Evolutionary conservation across 2,888 invertebrate species (phyloP).

Genomic region (Torymus tubicola): DNA sequence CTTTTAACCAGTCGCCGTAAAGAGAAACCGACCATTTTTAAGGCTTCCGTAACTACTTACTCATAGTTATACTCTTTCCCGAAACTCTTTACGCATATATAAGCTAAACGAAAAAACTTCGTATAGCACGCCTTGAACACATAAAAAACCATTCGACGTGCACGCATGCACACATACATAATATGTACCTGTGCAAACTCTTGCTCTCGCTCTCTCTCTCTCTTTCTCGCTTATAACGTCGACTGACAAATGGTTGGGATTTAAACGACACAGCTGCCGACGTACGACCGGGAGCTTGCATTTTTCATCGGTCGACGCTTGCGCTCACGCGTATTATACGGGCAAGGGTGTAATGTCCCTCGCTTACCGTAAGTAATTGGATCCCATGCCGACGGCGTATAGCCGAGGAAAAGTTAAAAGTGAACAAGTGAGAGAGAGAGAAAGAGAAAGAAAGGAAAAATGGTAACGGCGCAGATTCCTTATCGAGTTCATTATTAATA

Average conservation of each 20-base stretch:
- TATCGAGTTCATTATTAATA: slow-evolving; percentile 21
- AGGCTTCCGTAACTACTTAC: no score
- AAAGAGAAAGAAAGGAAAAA: neutral
- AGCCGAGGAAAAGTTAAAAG: slow-evolving; percentile 45
- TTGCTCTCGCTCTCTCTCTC: no score
- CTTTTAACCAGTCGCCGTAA: no score
- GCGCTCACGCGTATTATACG: neutral
- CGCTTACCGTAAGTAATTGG: slow-evolving; percentile 68
- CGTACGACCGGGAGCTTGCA: slow-evolving; percentile 60
- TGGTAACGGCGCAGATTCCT: neutral
- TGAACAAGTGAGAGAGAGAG: neutral
- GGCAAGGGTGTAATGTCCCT: slow-evolving; percentile 55
- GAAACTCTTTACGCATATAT: no score
- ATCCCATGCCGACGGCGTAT: slow-evolving; percentile 58
- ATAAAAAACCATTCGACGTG: no score
- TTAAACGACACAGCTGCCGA: slow-evolving; percentile 65
- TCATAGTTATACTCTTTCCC: no score
- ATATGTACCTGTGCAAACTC: no score
- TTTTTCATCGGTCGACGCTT: slow-evolving; percentile 64
- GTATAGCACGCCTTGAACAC: no score
- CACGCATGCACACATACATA: no score
- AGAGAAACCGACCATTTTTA: no score
- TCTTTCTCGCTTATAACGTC: neutral
- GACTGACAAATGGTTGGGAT: slow-evolving; percentile 66
- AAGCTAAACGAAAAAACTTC: no score